Evolutionary conservation across 2,113 vertebrate species (phyloP).

Genomic region (Chionodraco myersi): DNA sequence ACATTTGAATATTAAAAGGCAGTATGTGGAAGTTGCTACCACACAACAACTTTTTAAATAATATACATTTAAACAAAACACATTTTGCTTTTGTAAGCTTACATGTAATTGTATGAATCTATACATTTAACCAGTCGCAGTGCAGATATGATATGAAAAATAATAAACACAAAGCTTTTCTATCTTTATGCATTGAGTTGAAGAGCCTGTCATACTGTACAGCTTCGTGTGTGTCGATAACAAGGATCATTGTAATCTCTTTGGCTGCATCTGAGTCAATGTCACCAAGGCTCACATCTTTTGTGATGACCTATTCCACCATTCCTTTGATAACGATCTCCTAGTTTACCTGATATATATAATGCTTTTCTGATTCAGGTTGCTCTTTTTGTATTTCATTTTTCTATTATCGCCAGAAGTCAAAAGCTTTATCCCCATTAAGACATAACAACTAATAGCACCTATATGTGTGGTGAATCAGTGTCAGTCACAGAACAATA

Average conservation of each 20-base stretch:
- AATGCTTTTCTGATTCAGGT: conserved; percentile 16
- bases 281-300: background rate
- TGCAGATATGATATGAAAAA: background rate
- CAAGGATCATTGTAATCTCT: background rate
- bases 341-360: conserved; percentile 2
- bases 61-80: background rate
- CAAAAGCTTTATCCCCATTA: conserved; percentile 32
- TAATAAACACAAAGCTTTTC: background rate
- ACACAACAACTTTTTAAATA: background rate
- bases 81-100: conserved; percentile 5
- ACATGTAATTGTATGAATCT: conserved; percentile 10
- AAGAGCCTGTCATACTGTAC: no score
- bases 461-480: conserved; percentile 19
- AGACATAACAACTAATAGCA: conserved; percentile 33
- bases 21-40: background rate
- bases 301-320: conserved; percentile 12
- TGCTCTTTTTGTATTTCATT: background rate
- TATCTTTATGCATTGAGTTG: background rate
- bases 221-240: conserved; percentile 16
- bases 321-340: conserved; percentile 27
- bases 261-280: conserved; percentile 15
- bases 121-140: conserved; percentile 4
- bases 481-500: conserved; percentile 67
- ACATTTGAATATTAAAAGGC: conserved; percentile 17
- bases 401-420: conserved; percentile 3